These are phyloP conservation scores for Ginglymostoma cirratum DNA, from an alignment of 2,113 vertebrate genomes.

Conservation along the genomic window DNA sequence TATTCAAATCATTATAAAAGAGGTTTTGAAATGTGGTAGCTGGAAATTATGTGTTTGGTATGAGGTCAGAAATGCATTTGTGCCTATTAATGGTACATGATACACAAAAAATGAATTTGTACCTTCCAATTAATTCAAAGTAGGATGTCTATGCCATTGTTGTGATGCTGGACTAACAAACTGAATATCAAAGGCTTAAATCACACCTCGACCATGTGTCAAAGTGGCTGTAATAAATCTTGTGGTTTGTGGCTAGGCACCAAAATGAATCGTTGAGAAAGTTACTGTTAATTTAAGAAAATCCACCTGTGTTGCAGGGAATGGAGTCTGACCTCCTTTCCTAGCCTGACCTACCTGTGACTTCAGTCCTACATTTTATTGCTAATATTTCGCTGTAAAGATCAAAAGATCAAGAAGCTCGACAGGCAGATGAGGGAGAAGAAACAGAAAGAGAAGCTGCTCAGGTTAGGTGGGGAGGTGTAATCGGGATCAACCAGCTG, in stretches of 20 bases:
- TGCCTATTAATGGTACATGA: neutral
- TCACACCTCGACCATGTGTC: neutral
- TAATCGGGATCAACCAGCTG: neutral
- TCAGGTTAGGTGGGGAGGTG: neutral
- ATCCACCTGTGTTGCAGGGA: neutral
- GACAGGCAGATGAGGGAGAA: neutral
- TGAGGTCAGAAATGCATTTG: neutral
- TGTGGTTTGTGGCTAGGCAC: neutral
- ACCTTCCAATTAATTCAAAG: neutral
- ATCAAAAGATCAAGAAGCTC: neutral
- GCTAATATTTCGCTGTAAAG: neutral
- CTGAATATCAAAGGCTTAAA: neutral
- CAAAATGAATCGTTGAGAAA: neutral
- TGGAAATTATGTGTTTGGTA: neutral
- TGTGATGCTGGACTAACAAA: neutral
- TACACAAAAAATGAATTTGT: neutral
- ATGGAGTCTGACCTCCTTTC: neutral
- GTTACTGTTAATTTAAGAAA: neutral
- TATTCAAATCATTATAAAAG: neutral
- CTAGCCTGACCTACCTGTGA: neutral
- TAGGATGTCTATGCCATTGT: neutral
- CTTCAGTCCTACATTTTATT: neutral
- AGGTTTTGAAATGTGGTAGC: neutral
- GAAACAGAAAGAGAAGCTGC: neutral
- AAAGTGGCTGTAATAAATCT: neutral